Conservation (phyloP, 2,113 vertebrate species). For the Dryoscopus gambensis region DNA sequence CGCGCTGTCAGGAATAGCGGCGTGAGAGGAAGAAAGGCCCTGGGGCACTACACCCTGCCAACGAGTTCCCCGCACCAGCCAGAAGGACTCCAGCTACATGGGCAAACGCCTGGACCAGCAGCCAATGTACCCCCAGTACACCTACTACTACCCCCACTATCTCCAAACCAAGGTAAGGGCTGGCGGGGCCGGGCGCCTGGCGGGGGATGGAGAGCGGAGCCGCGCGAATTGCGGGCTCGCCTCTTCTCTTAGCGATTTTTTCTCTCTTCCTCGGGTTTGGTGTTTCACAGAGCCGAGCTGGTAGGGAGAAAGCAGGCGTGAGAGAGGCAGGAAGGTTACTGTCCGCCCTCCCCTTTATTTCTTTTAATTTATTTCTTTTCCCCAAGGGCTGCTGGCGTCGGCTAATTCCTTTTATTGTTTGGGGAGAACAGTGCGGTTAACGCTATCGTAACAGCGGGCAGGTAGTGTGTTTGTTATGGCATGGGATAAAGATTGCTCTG, state of each 20-base stretch:
- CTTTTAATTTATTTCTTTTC: neutral
- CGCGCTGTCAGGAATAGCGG: constrained; percentile 79
- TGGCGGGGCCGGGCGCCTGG: constrained; percentile 48
- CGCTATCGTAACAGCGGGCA: constrained; percentile 1
- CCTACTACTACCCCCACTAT: constrained; percentile 97
- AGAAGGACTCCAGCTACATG: constrained; percentile 98
- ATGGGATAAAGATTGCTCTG: neutral
- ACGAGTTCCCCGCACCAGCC: constrained; percentile 86
- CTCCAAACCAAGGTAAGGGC: constrained; percentile 94
- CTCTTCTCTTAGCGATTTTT: neutral
- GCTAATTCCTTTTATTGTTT: constrained; percentile 68
- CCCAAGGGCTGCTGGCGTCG: constrained; percentile 27
- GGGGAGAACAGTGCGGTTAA: neutral
- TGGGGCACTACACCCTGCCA: constrained; percentile 76
- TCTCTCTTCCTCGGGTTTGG: neutral
- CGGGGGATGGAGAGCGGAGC: constrained; percentile 49
- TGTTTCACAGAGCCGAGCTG: constrained; percentile 14
- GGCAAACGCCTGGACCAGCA: constrained; percentile 99
- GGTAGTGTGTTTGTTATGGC: neutral
- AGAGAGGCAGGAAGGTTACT: constrained; percentile 30
- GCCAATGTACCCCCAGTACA: constrained; percentile 99
- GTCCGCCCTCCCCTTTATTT: neutral
- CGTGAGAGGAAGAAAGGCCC: constrained; percentile 76
- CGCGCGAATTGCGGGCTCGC: neutral
- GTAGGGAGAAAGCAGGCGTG: neutral